phyloP scores from a whole-genome alignment of 1,140 invertebrate species.

The Trypoxylus dichotomus region DNA sequence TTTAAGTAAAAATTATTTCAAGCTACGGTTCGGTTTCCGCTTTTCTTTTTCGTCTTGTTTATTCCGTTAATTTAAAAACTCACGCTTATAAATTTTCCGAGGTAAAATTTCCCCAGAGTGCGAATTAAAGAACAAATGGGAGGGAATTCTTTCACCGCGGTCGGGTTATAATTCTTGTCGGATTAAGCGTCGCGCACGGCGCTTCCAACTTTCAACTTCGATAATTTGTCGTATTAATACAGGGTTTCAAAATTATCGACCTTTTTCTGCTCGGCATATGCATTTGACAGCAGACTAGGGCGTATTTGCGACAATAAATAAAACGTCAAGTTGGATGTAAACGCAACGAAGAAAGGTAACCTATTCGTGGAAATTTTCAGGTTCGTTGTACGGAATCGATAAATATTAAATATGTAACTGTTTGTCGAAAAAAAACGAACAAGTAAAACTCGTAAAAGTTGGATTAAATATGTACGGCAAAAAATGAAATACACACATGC shows the following conservation, averaged over 20 bases:
- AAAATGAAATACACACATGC: no score
- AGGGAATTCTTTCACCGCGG: neutral
- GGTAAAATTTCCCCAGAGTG: neutral
- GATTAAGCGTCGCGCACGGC: neutral
- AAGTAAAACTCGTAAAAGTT: no score
- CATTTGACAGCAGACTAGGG: neutral
- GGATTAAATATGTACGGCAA: no score
- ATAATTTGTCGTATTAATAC: neutral
- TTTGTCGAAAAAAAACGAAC: no score
- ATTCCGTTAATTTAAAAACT: conserved; percentile 1
- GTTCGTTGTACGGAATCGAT: neutral
- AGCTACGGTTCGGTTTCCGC: neutral
- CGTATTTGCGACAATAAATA: neutral
- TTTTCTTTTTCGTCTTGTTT: neutral
- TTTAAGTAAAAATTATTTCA: neutral
- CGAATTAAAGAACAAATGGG: neutral
- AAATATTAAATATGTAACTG: neutral
- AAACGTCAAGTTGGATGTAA: neutral
- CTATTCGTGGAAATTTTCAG: neutral
- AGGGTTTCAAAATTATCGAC: neutral
- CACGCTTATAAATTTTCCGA: neutral
- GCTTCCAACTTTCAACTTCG: neutral
- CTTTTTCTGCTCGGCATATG: neutral
- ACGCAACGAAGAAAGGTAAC: neutral
- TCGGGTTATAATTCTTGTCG: neutral